Percentiles rank a stretch among this genome's conserved stretches.
Evolutionary conservation across 1,140 invertebrate species (phyloP).

Genomic region (Nautilus pompilius): DNA sequence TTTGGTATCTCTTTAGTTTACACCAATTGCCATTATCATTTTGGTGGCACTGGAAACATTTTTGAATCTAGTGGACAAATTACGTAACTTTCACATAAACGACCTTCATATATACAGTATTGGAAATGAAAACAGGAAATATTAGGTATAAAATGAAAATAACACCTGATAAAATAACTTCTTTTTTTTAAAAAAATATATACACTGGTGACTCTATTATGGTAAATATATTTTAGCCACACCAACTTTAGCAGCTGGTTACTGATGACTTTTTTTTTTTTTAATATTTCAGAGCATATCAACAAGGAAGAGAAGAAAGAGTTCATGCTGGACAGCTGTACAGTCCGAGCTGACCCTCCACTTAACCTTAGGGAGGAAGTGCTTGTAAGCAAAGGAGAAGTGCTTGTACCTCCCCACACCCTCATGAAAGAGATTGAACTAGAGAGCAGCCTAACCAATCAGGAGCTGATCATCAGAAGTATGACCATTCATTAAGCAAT

Average conservation of each 20-base stretch:
- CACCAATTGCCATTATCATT: no score
- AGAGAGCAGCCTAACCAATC: constrained; percentile 61
- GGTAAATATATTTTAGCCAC: neutral
- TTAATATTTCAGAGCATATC: constrained; percentile 18
- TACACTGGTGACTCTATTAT: neutral
- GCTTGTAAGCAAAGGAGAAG: constrained; percentile 77
- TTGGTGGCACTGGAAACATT: no score
- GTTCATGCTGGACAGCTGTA: constrained; percentile 75
- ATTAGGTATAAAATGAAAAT: no score
- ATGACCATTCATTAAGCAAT: no score
- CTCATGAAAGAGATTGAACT: constrained; percentile 69
- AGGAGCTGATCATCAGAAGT: constrained; percentile 77
- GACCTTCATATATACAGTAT: no score
- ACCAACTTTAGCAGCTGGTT: neutral
- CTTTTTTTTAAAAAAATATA: no score
- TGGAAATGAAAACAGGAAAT: no score
- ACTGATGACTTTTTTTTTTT: neutral
- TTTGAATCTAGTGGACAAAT: no score
- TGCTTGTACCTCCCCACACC: constrained; percentile 72
- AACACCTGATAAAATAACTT: no score
- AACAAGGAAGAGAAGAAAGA: constrained; percentile 17
- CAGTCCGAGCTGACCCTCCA: constrained; percentile 86
- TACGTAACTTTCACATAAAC: no score
- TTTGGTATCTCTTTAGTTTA: no score
- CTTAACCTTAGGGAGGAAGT: constrained; percentile 92